These are phyloP conservation scores for Lordiphosa clarofinis DNA, from an alignment of 1,140 invertebrate species.

Conservation along the genomic window DNA sequence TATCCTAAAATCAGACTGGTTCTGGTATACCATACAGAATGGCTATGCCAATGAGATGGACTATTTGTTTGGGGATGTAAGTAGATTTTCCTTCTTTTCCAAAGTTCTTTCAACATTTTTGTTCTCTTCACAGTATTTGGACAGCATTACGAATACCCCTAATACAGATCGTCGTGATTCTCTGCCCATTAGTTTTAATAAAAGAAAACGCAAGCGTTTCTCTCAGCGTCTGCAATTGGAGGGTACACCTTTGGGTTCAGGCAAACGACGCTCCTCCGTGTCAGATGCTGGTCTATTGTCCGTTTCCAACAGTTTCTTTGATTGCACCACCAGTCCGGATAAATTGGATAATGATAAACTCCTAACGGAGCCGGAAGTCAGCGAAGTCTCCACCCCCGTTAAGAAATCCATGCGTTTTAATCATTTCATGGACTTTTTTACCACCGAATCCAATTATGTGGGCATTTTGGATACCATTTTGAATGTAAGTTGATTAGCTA, in stretches of 20 bases:
- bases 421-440: constrained; percentile 94
- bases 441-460: constrained; percentile 98
- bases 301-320: constrained; percentile 91
- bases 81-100: no score
- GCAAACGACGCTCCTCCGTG: constrained; percentile 89
- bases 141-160: constrained; percentile 78
- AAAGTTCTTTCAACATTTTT: no score
- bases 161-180: constrained; percentile 83
- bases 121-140: constrained; percentile 29
- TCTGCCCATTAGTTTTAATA: constrained; percentile 77
- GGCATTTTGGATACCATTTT: constrained; percentile 95
- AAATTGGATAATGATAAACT: constrained; percentile 79
- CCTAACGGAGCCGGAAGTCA: constrained; percentile 79
- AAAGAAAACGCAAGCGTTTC: constrained; percentile 87
- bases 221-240: constrained; percentile 74
- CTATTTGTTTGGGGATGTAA: constrained; percentile 91
- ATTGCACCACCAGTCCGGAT: constrained; percentile 89
- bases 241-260: constrained; percentile 68
- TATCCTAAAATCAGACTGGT: constrained; percentile 96
- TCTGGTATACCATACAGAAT: constrained; percentile 96
- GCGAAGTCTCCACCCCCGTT: constrained; percentile 80
- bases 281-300: constrained; percentile 90
- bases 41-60: constrained; percentile 94
- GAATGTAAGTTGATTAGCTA: constrained; percentile 81
- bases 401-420: constrained; percentile 86